Conservation (phyloP, 2,797 vertebrate genomes). For the Hydrophis major region DNA sequence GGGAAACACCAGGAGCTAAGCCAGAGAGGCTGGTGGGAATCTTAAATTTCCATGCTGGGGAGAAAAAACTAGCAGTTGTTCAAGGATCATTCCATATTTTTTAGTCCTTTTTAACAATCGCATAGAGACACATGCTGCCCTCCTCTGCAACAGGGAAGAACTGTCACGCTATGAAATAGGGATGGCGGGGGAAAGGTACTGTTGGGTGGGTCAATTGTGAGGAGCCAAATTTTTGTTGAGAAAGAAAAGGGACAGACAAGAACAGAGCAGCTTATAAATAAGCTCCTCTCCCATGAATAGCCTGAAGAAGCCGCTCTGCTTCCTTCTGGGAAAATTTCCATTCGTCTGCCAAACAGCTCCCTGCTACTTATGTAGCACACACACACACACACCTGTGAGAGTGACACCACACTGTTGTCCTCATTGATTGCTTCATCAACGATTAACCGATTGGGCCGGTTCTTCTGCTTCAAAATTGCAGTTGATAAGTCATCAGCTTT, state of each 20-base stretch:
- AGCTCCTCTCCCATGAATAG: not conserved
- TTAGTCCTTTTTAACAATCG: not conserved
- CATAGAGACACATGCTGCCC: not conserved
- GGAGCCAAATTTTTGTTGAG: not conserved
- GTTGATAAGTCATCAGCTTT: slow-evolving; percentile 97
- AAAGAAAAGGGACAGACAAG: not conserved
- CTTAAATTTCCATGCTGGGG: not conserved
- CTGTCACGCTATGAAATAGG: not conserved
- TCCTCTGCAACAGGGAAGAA: not conserved
- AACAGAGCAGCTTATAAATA: not conserved
- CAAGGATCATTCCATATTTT: not conserved
- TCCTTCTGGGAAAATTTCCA: not conserved
- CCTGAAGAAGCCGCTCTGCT: not conserved
- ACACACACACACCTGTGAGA: slow-evolving; percentile 82
- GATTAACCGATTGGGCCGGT: slow-evolving; percentile 94
- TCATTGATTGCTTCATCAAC: slow-evolving; percentile 99
- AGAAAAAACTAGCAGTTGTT: not conserved
- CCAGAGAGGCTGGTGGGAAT: not conserved
- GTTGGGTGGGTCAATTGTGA: not conserved
- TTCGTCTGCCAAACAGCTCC: not conserved
- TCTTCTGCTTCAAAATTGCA: slow-evolving; percentile 99
- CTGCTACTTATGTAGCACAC: not conserved
- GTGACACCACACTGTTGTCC: slow-evolving; percentile 97
- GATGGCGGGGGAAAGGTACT: not conserved
- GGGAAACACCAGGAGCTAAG: no score